Base-by-base conservation (phyloP, 2,113 vertebrate genomes). In the Megalops atlanticus region DNA sequence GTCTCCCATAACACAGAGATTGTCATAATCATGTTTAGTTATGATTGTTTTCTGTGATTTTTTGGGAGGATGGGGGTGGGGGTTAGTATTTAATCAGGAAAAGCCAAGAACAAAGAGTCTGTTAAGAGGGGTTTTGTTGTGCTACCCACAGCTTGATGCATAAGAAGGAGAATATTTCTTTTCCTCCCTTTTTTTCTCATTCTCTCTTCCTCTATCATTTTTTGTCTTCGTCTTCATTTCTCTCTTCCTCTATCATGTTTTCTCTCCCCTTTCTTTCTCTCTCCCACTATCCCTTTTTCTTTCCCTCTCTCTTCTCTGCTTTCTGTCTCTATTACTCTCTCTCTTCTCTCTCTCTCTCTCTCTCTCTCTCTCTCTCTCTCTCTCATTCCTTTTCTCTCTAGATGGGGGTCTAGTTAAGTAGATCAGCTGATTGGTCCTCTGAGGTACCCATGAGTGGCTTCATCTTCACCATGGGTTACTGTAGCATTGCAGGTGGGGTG, bases 381-480 rank as follows among this genome's bases (percentile, higher is more conserved):
- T 38, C 52, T 68, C 27, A n/a, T 8, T 10, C 41, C 49, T 10
- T 35, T 24, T 73, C 40, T 47, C 73, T 76, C 33, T 24, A 38
- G 35, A 35, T 31, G n/a, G 80, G 74, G 52, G 24, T 10, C 27
- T 40, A 81, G 36, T 81, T 36, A 54, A 49, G 69, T 14, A 27
- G 33, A 16, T 4, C 69, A 77, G 45, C 52, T 35, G 68, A 77
- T 77, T 77, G 54, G 58, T 64, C 41, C 68, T 52, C 24, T 8
- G 75, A 52, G 68, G 33, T 52, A 52, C 58, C 58, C 71, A 41
- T 77, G 71, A 82, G 77, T 82, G 72, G 77, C 58, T 82, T 52
- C 74, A 82, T 76, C 75, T 82, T 58, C 52, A 71, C 70, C 64
- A 74, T 77, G 58, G 70, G 52, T 82, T 39, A 36, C 43, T 21